A percentile compares a stretch with the other conserved stretches of the same genome.
Conservation (phyloP, 2,113 vertebrate genomes). For the Salminus brasiliensis region DNA sequence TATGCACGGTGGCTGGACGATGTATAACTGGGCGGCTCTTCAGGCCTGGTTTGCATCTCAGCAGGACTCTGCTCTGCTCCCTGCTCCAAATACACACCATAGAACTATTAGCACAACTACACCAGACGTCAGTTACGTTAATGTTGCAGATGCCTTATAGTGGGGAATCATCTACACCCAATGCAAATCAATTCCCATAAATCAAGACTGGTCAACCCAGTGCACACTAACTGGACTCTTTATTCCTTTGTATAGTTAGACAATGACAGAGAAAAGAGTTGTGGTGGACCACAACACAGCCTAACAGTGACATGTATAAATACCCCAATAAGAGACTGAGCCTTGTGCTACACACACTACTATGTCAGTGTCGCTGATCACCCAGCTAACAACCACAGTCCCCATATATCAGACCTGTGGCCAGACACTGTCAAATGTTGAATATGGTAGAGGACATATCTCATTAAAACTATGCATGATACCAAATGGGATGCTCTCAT, state of each 20-base stretch:
- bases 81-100: conserved; percentile 51
- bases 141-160: conserved; percentile 17
- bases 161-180: conserved; percentile 33
- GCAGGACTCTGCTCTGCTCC: conserved; percentile 46
- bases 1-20: conserved; percentile 56
- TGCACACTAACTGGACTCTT: no score
- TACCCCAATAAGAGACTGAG: no score
- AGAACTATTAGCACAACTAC: not conserved
- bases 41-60: conserved; percentile 53
- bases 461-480: no score
- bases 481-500: no score
- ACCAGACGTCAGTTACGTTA: conserved; percentile 15
- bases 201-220: not conserved
- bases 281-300: no score
- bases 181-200: conserved; percentile 40
- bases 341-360: no score
- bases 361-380: no score
- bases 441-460: not conserved
- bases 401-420: no score
- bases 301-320: no score
- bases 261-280: no score
- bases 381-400: no score
- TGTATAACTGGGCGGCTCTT: conserved; percentile 60
- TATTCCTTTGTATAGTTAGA: no score
- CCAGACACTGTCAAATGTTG: not conserved